Conservation (phyloP, 1,140 invertebrate genomes). For the Scylla paramamosain region DNA sequence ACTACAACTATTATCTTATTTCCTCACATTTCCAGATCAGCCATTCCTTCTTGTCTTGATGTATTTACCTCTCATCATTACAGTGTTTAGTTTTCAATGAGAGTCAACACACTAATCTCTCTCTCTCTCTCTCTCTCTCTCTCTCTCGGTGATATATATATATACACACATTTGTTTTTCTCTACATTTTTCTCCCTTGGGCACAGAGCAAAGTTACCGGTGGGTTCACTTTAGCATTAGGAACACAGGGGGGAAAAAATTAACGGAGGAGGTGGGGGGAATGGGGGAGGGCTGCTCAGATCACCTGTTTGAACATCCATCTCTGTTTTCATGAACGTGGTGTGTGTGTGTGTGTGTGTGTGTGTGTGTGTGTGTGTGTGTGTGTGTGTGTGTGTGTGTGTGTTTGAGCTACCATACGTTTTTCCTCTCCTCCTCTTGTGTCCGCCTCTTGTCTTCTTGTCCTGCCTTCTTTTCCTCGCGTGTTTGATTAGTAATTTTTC, state of each 20-base stretch:
- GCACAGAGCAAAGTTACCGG: background rate
- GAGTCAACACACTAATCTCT: background rate
- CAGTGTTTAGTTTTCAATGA: too few species aligned
- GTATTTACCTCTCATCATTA: background rate
- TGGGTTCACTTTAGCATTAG: background rate
- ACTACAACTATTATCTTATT: background rate
- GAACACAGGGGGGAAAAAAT: background rate
- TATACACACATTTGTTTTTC: background rate
- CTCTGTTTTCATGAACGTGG: background rate
- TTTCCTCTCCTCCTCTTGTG: too few species aligned
- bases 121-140: background rate
- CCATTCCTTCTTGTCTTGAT: background rate
- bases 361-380: constrained; percentile 1
- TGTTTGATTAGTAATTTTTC: too few species aligned
- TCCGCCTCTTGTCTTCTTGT: too few species aligned
- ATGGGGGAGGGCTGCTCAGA: background rate
- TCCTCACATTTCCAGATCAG: background rate
- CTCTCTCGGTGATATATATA: background rate
- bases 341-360: constrained; percentile 7
- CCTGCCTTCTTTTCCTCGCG: too few species aligned
- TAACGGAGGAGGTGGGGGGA: background rate
- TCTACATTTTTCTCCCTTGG: background rate
- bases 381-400: constrained; percentile 9
- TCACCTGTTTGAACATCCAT: background rate
- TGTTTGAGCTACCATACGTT: background rate